These are phyloP conservation scores for Heliornis fulica DNA, from an alignment of 2,113 vertebrate species.

Conservation along the genomic window DNA sequence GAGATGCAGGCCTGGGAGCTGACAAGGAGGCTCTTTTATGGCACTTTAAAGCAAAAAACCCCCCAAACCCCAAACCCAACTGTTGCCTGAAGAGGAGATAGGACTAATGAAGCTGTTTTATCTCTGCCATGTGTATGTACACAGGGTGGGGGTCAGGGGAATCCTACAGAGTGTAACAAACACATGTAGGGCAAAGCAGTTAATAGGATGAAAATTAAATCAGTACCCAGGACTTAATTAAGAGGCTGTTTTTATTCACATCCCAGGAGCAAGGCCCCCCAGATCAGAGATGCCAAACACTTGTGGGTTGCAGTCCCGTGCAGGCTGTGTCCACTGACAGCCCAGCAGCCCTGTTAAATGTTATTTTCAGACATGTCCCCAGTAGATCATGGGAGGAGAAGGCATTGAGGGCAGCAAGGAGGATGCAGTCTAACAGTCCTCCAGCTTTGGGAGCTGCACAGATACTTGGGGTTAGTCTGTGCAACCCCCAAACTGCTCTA, in stretches of 20 bases:
- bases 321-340: background rate
- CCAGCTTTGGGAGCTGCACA: background rate
- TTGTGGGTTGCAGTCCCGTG: background rate
- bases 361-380: background rate
- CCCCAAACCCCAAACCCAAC: too few relatives aligned
- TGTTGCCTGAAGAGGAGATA: background rate
- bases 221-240: slow-evolving; percentile 21
- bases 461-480: background rate
- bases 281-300: background rate
- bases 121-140: background rate
- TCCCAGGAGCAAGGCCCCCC: background rate
- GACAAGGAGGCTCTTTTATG: slow-evolving; percentile 21
- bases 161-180: background rate
- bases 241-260: background rate
- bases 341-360: background rate
- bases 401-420: background rate
- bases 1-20: background rate
- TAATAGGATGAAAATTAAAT: slow-evolving; percentile 50
- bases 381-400: background rate
- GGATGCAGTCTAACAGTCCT: background rate
- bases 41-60: slow-evolving; percentile 26
- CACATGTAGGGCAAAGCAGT: slow-evolving; percentile 16
- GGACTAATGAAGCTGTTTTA: slow-evolving; percentile 47
- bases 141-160: background rate
- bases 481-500: too few relatives aligned